Percentiles rank a stretch among this genome's conserved stretches.
These are phyloP conservation scores for Agrochola litura DNA, from an alignment of 2,888 invertebrate genomes.

Conservation along the genomic window DNA sequence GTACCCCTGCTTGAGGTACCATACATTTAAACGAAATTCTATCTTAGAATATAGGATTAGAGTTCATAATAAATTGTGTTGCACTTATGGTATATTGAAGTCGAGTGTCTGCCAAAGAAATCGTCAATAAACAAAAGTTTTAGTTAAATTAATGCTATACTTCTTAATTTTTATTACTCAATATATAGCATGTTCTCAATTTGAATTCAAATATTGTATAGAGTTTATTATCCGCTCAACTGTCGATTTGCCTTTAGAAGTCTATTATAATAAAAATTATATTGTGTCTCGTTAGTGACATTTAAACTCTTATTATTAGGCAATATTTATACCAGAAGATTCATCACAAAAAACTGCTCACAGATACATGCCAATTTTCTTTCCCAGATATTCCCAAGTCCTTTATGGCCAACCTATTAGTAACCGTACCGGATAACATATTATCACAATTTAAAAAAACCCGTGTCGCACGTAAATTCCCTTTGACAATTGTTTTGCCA, in stretches of 20 bases:
- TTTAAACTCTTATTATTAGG: too few species aligned
- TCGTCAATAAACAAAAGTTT: conserved; percentile 89
- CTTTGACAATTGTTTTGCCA: conserved; percentile 10
- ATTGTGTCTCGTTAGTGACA: too few species aligned
- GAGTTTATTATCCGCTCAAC: not conserved
- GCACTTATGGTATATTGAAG: conserved; percentile 69
- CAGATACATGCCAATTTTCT: not conserved
- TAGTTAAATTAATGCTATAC: conserved; percentile 85
- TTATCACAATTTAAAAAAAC: not conserved
- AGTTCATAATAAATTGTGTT: conserved; percentile 55
- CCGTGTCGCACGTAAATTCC: not conserved
- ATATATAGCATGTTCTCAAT: conserved; percentile 74
- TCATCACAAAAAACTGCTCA: not conserved
- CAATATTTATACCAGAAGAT: not conserved
- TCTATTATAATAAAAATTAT: too few species aligned
- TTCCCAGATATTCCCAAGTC: not conserved
- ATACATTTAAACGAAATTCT: conserved; percentile 53
- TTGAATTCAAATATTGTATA: not conserved
- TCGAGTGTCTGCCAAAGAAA: conserved; percentile 88
- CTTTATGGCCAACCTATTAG: not conserved
- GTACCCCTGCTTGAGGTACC: conserved; percentile 78
- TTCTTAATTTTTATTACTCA: conserved; percentile 73
- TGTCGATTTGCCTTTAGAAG: too few species aligned
- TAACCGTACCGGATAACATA: conserved; percentile 2
- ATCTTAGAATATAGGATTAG: conserved; percentile 53